Base-by-base conservation (phyloP, 1,140 invertebrate genomes). In the Alviniconcha marisindica region DNA sequence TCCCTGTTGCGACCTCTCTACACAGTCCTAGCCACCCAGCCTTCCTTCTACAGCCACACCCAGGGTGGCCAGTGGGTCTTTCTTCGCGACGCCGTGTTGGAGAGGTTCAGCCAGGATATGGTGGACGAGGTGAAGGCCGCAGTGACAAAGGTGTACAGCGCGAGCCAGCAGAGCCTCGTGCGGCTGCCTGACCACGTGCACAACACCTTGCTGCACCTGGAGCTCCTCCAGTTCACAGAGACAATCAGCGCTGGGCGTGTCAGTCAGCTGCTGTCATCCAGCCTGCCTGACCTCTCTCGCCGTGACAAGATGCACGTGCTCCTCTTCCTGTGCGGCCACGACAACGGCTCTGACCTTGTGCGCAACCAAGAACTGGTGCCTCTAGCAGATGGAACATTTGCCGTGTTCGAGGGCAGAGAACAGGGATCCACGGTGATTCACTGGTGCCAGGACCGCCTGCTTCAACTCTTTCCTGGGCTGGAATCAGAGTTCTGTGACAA, bases 1-100 rank as follows among this genome's bases (percentile, higher is more conserved):
- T n/a, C 79, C 1, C 73, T 87, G 14, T 36, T 87, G 56, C 51
- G 66, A 54, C 77, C 73, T 1, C 66, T 85, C 7, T 76, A 56
- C 33, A 21, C 4, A n/a, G 18, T 28, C 28, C 31, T 82, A 21
- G 15, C 31, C 31, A 24, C 42, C 15, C 33, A 56, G 14, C 7
- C 66, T 1, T 56, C 71, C 24, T 76, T 82, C 51, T 76, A 74
- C 69, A 82, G 33, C 36, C 42, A n/a, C 5, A 21, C 24, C 24
- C 4, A 51, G 12, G 33, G 48, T 10, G 73, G 38, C 33, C 71
- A 12, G 2, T 74, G 81, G 81, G n/a, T 82, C 71, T 31, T 1
- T 21, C 69, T 73, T 24, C 18, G 48, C n/a, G 21, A 82, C 10
- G 69, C 69, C 24, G 40, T 76, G 28, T 31, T 76, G 1, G n/a